Base-by-base conservation (phyloP, 30 jellyfish, hydroid and myxozoan genomes). In the Catostylus mosaicus region DNA sequence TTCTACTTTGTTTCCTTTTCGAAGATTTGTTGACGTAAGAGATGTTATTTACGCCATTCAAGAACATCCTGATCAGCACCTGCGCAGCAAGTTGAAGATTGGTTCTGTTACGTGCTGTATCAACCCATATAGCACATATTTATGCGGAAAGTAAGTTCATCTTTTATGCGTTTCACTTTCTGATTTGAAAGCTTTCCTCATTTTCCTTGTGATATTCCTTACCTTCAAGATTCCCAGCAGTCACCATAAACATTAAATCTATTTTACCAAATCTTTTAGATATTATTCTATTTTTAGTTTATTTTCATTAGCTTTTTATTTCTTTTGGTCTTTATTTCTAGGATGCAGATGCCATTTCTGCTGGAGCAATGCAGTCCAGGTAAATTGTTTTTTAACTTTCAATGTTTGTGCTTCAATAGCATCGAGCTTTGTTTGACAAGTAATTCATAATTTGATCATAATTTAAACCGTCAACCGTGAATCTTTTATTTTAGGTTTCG, bases 91-190 rank as follows among this genome's bases (percentile, higher is more conserved):
- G 38, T 33, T 84, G 20, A 73, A 59, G 46, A 84, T 84, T 75
- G 95, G 95, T 69, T 45, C 95, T 0, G 95, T 84, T 7, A 61
- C 78, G 0, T 84, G 95, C 85, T 84, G 95, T 56, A 64, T 84
- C 19, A 62, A 62, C 34, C 95, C 95, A 59, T 29, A 37, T 12
- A 84, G 57, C 46, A 10, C 69, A 2, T 82, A 24, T 30, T 33
- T 84, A 12, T 75, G 64, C 63, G 95, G 95, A 62, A 84, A 61
- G 95, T 84, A 73, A 12, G 72, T 50, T 2, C 59, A 45, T 27
- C 3, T 30, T 26, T 35, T 43, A 46, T 48, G 12, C 3, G 1
- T 73, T 47, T 30, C 54, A 18, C 24, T 51, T 40, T 46, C 38
- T 36, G 36, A 61, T 61, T 9, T 3, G 11, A 3, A 48, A n/a